phyloP scores from a whole-genome alignment of 2,888 invertebrate genomes.

The Dasypolia templi region DNA sequence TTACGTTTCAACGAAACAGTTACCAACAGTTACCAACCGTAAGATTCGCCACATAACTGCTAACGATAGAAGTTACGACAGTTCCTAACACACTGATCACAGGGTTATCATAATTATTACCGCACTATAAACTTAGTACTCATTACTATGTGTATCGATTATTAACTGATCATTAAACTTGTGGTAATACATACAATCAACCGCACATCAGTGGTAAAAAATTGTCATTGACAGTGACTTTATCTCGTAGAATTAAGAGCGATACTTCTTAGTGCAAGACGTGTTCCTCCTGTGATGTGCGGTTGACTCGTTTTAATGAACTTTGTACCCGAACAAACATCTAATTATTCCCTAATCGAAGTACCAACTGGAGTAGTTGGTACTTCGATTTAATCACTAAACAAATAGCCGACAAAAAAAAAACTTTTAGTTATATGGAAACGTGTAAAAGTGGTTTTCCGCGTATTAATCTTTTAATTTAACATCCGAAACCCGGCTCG shows the following conservation, averaged over 20 bases:
- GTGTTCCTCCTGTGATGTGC: background rate
- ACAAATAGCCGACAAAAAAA: background rate
- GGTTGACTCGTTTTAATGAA: background rate
- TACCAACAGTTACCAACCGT: no score
- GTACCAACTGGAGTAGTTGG: no score
- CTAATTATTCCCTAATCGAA: background rate
- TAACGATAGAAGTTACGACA: background rate
- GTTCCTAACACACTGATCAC: background rate
- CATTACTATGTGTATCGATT: background rate
- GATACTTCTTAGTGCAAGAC: background rate
- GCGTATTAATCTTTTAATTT: background rate
- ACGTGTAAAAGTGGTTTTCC: background rate
- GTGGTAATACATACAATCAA: background rate
- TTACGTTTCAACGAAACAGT: background rate
- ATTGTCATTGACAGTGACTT: background rate
- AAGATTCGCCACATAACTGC: background rate
- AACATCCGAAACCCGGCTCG: background rate
- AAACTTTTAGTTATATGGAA: background rate
- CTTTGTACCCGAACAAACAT: background rate
- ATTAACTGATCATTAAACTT: background rate
- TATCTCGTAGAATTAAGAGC: background rate
- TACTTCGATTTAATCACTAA: no score
- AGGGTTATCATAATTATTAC: constrained; percentile 7
- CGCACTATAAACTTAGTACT: background rate
- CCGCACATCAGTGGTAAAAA: background rate